Conservation (phyloP, 2,113 vertebrate species). For the Alligator sinensis region DNA sequence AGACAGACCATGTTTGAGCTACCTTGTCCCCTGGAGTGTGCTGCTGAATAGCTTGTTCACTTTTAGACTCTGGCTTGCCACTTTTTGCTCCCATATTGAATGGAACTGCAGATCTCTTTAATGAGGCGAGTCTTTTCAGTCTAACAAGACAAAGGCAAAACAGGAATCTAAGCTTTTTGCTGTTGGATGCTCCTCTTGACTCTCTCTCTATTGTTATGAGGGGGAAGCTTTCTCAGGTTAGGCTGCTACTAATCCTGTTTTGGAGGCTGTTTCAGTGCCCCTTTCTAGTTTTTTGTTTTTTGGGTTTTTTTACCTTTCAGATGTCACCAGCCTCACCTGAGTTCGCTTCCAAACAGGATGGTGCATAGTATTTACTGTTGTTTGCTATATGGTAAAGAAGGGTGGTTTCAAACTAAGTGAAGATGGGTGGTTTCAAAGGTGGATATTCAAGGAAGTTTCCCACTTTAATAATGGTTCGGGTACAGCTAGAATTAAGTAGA, state of each 20-base stretch:
- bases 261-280: background rate
- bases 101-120: background rate
- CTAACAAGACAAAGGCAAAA: no score
- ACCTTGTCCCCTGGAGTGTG: background rate
- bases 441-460: no score
- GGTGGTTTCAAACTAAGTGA: no score
- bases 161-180: background rate
- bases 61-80: accelerated
- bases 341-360: no score
- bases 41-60: background rate
- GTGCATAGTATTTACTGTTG: no score
- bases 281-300: background rate
- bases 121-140: background rate
- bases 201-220: background rate
- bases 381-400: no score
- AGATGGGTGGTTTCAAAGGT: no score
- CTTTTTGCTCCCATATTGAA: background rate
- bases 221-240: background rate
- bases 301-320: background rate
- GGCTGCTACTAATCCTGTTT: background rate
- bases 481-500: no score
- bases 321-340: background rate
- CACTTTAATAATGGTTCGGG: no score
- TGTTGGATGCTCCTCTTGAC: background rate
- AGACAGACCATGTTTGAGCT: background rate